phyloP scores from a whole-genome alignment of 2,888 invertebrate species.

The Sesia bembeciformis region DNA sequence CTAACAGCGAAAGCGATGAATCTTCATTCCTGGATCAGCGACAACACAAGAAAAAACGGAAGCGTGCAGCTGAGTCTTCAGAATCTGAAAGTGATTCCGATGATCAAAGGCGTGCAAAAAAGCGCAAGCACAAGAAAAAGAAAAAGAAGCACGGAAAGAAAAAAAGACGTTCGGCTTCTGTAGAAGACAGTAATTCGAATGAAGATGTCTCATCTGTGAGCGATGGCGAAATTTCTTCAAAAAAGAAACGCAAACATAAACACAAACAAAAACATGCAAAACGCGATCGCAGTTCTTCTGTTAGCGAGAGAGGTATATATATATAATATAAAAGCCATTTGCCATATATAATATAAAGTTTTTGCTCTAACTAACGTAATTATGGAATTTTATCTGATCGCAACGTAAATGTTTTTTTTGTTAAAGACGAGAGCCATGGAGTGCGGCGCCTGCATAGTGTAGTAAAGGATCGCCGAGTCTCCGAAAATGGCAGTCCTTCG shows the following conservation, averaged over 20 bases:
- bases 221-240: slow-evolving; percentile 54
- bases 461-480: slow-evolving; percentile 50
- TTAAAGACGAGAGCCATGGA: slow-evolving; percentile 13
- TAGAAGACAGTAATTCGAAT: slow-evolving; percentile 32
- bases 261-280: slow-evolving; percentile 46
- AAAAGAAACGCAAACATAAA: slow-evolving; percentile 61
- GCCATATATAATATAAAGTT: too few relatives aligned
- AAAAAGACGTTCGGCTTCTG: slow-evolving; percentile 50
- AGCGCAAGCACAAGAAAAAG: slow-evolving; percentile 69
- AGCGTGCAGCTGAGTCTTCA: slow-evolving; percentile 50
- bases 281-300: slow-evolving; percentile 39
- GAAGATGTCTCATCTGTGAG: slow-evolving; percentile 45
- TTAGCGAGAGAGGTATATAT: slow-evolving; percentile 43
- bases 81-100: slow-evolving; percentile 59
- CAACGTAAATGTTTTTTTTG: too few relatives aligned
- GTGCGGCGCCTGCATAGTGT: slow-evolving; percentile 57
- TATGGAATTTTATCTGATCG: too few relatives aligned
- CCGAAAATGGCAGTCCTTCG: slow-evolving; percentile 43
- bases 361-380: too few relatives aligned
- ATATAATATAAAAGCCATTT: too few relatives aligned
- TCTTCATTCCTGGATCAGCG: slow-evolving; percentile 52
- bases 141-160: slow-evolving; percentile 67
- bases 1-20: slow-evolving; percentile 57
- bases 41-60: slow-evolving; percentile 60
- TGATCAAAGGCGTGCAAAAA: slow-evolving; percentile 52